Percentiles rank a stretch among this genome's conserved stretches.
phyloP scores from a whole-genome alignment of 2,888 invertebrate genomes.

The Lochmaea capreae region DNA sequence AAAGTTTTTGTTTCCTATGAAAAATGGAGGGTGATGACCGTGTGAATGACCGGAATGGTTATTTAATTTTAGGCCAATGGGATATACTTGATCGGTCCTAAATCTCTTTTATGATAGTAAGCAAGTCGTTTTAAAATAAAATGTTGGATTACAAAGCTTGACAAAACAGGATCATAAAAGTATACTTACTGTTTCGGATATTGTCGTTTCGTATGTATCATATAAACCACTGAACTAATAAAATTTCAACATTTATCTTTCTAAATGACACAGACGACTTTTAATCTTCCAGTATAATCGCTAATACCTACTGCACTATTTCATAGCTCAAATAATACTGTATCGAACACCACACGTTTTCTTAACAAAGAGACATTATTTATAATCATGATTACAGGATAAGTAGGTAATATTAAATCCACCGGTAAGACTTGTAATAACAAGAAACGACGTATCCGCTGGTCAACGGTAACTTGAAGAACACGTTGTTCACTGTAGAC shows the following conservation, averaged over 20 bases:
- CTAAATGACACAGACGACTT: constrained; percentile 20
- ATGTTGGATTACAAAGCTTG: constrained; percentile 53
- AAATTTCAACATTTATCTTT: constrained; percentile 30
- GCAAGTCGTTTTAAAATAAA: constrained; percentile 53
- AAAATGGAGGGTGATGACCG: constrained; percentile 50
- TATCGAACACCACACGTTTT: not conserved
- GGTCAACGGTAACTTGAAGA: too few relatives aligned
- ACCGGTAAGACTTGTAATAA: too few relatives aligned
- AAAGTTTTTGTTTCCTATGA: constrained; percentile 42
- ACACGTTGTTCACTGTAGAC: too few relatives aligned
- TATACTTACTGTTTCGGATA: constrained; percentile 54
- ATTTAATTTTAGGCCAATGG: constrained; percentile 57
- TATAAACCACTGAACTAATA: constrained; percentile 44
- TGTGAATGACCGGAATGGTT: constrained; percentile 54
- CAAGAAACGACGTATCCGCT: too few relatives aligned
- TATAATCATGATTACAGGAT: not conserved
- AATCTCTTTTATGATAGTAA: constrained; percentile 54
- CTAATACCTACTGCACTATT: constrained; percentile 2
- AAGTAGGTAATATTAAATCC: too few relatives aligned
- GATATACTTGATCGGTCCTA: constrained; percentile 52
- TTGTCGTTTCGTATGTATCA: constrained; percentile 49
- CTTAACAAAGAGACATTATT: not conserved
- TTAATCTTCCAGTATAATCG: constrained; percentile 3
- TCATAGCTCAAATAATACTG: not conserved
- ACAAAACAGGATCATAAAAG: constrained; percentile 54